Conservation (phyloP, 2,113 vertebrate genomes). For the Polyodon spathula region DNA sequence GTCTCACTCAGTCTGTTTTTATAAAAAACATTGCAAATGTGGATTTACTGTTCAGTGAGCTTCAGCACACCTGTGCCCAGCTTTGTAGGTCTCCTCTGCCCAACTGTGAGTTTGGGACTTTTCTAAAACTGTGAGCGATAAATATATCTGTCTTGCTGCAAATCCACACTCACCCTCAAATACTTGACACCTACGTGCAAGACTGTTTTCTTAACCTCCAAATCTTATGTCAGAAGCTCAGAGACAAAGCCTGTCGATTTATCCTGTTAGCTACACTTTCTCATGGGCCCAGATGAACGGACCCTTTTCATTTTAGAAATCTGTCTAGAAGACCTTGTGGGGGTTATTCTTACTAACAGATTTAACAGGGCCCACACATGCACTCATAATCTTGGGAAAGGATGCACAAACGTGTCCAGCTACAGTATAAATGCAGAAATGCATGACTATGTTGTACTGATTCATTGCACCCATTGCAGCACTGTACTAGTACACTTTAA, state of each 20-base stretch:
- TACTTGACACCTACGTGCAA: slow-evolving; percentile 15
- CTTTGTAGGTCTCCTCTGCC: not conserved
- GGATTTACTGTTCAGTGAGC: slow-evolving; percentile 6
- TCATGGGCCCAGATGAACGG: slow-evolving; percentile 4
- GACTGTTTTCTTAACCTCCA: not conserved
- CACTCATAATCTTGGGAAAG: too few relatives aligned
- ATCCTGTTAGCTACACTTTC: slow-evolving; percentile 19
- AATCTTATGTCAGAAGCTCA: slow-evolving; percentile 7
- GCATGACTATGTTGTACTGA: too few relatives aligned
- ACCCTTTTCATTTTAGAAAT: not conserved
- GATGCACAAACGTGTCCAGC: too few relatives aligned
- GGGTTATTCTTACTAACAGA: too few relatives aligned
- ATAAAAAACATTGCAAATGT: slow-evolving; percentile 1
- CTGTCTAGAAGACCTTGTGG: too few relatives aligned
- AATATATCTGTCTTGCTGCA: slow-evolving; percentile 15
- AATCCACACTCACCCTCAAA: slow-evolving; percentile 18
- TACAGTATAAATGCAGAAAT: too few relatives aligned
- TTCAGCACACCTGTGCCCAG: slow-evolving; percentile 17
- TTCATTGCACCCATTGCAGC: too few relatives aligned
- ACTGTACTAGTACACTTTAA: too few relatives aligned
- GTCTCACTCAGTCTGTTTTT: too few relatives aligned
- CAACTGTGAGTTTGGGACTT: not conserved
- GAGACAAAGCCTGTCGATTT: slow-evolving; percentile 9
- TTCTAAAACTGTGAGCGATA: slow-evolving; percentile 13
- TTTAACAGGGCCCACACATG: too few relatives aligned